Evolutionary conservation across 2,113 vertebrate genomes (phyloP), one percentile per base, ranked within the genome.

Genomic region (Gallinago undulata): DNA sequence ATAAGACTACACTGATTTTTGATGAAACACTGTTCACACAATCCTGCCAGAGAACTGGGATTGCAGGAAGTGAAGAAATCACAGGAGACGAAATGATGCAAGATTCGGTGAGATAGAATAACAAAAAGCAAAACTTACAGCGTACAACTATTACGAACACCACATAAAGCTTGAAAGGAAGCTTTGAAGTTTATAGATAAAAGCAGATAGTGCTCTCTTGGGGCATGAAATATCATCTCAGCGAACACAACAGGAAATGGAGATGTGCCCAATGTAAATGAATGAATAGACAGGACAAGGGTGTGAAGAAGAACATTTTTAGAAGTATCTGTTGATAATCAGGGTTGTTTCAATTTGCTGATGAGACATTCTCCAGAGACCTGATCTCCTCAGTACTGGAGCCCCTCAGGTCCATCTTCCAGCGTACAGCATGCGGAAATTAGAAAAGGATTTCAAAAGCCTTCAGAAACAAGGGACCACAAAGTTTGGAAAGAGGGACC

Each of bases 21-120:
- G 3, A 24, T n/a, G 53, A 84, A 84, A 78, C 28, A 33, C 27
- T n/a, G 55, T 41, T 86, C 72, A 69, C 0, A 8, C 68, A 88
- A 74, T 57, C 89, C n/a, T 86, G 75, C 39, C 90, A 90, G 30
- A 73, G 48, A 73, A 64, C 59, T 55, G 18, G 33, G 93, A 79
- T 72, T 95, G 87, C 93, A 95, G 93, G 89, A 95, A 91, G 76
- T 81, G 80, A 95, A 81, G 86, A 92, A 97, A 94, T 82, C 88
- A 72, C 56, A 67, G 25, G 8, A 87, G 68, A 64, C 14, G 23
- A 72, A 64, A 76, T 69, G 69, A 84, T 89, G 77, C 91, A 92
- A 91, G 84, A 84, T 76, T 93, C 89, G 53, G 47, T 13, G 51
- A 89, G 91, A 89, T 64, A 81, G 87, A 82, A 67, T 43, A 96